phyloP scores from a whole-genome alignment of 2,888 invertebrate species.

The Protonemura montana region DNA sequence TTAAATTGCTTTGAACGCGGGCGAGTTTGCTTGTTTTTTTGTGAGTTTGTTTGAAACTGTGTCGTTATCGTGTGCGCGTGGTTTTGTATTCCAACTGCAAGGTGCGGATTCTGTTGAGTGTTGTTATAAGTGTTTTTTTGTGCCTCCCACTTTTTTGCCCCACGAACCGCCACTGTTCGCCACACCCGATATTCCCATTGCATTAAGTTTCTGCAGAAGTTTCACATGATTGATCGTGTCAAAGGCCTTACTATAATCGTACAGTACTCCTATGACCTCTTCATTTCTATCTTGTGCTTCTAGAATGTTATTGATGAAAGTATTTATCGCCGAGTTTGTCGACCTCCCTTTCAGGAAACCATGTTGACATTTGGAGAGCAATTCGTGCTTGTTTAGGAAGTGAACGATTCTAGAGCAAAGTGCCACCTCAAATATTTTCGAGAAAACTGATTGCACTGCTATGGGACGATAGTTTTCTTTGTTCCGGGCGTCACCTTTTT shows the following conservation, averaged over 20 bases:
- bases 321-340: background rate
- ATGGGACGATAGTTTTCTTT: constrained; percentile 14
- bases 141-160: too few relatives aligned
- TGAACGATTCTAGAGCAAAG: background rate
- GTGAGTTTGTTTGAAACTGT: too few relatives aligned
- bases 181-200: background rate
- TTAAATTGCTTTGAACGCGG: too few relatives aligned
- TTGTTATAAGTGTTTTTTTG: too few relatives aligned
- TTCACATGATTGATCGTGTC: background rate
- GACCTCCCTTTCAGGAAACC: background rate
- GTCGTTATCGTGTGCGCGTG: too few relatives aligned
- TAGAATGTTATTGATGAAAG: background rate
- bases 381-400: background rate
- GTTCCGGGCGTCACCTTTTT: background rate
- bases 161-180: too few relatives aligned
- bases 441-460: constrained; percentile 24
- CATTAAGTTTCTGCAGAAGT: background rate
- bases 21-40: too few relatives aligned
- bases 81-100: too few relatives aligned
- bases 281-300: background rate
- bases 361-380: constrained; percentile 1
- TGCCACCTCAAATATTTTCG: constrained; percentile 15
- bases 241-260: constrained; percentile 15
- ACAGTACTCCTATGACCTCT: background rate
- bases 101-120: too few relatives aligned